Conservation (phyloP, 2,797 vertebrate genomes). For the Smutsia gigantea region DNA sequence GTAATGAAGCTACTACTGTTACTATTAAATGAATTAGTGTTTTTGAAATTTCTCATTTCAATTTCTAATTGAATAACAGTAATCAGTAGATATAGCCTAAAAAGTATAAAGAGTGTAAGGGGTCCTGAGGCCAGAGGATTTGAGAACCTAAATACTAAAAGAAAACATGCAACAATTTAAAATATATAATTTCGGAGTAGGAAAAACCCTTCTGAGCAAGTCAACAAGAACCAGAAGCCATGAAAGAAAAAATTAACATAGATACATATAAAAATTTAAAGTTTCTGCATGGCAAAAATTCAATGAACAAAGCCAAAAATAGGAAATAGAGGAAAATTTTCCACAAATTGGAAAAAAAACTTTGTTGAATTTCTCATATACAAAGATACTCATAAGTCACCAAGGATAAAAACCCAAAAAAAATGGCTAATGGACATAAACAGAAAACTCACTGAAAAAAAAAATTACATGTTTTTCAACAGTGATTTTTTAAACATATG, state of each 20-base stretch:
- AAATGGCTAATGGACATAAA: neutral
- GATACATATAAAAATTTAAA: neutral
- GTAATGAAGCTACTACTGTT: neutral
- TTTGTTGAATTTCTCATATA: neutral
- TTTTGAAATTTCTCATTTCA: neutral
- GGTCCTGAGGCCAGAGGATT: neutral
- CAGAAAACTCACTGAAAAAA: neutral
- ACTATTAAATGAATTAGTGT: neutral
- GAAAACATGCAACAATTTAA: neutral
- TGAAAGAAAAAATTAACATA: constrained; percentile 8
- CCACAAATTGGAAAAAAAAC: neutral
- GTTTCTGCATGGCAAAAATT: neutral
- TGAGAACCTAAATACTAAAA: neutral
- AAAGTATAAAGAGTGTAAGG: neutral
- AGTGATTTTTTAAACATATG: neutral
- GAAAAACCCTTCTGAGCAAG: neutral
- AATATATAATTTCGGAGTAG: neutral
- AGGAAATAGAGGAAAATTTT: neutral
- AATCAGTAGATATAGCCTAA: neutral
- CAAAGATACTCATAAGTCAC: neutral
- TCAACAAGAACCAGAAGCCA: neutral
- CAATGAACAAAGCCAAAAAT: neutral
- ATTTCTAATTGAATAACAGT: neutral
- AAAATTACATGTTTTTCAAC: neutral
- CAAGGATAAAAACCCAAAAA: neutral